Evolutionary conservation across 2,797 vertebrate species (phyloP).

Genomic region (Miichthys miiuy): DNA sequence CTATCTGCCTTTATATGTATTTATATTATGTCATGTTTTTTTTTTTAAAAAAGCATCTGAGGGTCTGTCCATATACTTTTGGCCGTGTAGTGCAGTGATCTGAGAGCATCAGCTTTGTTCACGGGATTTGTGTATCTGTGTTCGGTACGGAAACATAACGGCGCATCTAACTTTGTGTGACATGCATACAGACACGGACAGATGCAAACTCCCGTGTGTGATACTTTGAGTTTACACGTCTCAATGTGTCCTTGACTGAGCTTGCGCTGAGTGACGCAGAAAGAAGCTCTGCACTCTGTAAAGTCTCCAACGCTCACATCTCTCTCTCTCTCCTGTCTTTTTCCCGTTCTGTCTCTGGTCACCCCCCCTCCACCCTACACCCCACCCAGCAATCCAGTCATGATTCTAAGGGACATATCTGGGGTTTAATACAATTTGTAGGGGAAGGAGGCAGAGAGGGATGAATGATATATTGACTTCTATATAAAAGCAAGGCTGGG

Average conservation of each 20-base stretch:
- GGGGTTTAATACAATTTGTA: slow-evolving; percentile 78
- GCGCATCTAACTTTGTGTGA: slow-evolving; percentile 26
- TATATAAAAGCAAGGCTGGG: slow-evolving; percentile 76
- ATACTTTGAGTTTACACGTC: slow-evolving; percentile 69
- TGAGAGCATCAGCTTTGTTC: slow-evolving; percentile 28
- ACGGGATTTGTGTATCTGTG: not conserved
- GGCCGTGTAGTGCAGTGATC: not conserved
- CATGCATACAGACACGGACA: slow-evolving; percentile 42
- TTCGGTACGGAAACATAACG: not conserved
- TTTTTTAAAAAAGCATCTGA: not conserved
- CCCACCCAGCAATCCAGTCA: slow-evolving; percentile 52
- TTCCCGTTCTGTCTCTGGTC: slow-evolving; percentile 2
- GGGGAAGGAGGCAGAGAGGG: slow-evolving; percentile 73
- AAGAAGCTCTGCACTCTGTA: slow-evolving; percentile 54
- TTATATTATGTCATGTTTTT: not conserved
- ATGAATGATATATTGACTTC: slow-evolving; percentile 82
- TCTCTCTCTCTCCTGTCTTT: slow-evolving; percentile 17
- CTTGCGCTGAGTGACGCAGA: slow-evolving; percentile 63
- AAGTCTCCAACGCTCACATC: slow-evolving; percentile 39
- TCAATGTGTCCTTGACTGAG: slow-evolving; percentile 71
- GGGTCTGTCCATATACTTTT: not conserved
- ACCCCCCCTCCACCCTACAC: slow-evolving; percentile 9
- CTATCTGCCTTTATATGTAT: not conserved
- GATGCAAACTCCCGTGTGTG: slow-evolving; percentile 48
- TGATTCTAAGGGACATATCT: slow-evolving; percentile 74